Evolutionary conservation across 2,888 invertebrate species (phyloP), one percentile per base, ranked within the genome.

Genomic region (Leptothorax acervorum): DNA sequence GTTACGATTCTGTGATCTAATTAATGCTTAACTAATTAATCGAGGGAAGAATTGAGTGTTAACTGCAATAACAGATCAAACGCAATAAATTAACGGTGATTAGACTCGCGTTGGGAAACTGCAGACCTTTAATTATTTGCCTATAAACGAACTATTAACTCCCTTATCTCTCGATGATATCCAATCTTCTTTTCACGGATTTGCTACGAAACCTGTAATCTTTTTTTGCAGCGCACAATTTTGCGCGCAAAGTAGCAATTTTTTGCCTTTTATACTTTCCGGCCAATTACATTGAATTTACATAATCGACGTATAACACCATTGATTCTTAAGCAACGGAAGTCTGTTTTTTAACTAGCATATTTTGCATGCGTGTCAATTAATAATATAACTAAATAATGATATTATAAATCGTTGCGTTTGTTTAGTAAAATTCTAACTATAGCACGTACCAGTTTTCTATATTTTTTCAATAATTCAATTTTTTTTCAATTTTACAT

Each of bases 81-180:
- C 8, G 57, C 12, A 53, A 35, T 12, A 70, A 35, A 57, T 12
- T 55, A 70, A 23, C 1, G 6, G 1, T 53, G 42, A 78, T 48
- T 35, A 31, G 45, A 48, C 23, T 23, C n/a, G 66, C 18, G 39
- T 42, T 53, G 28, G 5, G 12, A 68, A 68, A 55, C 42, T n/a
- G 3, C n/a, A n/a, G 42, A 42, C n/a, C n/a, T 45, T 53, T 53
- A 53, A 76, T 76, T 65, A 76, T 48, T 23, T 35, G 48, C 39
- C 15, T 51, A 51, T 53, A 65, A 3, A 18, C 35, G 42, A 70
- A 51, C 68, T 42, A 45, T 51, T 74, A 60, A 63, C 23, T 70
- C 35, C 18, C 53, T 76, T 63, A 75, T 51, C 57, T 65, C 5
- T 83, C 45, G 18, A 31, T 68, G 35, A 66, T 87, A 68, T 31